Conservation (phyloP, 2,888 invertebrate genomes). For the Metacarcinus magister region DNA sequence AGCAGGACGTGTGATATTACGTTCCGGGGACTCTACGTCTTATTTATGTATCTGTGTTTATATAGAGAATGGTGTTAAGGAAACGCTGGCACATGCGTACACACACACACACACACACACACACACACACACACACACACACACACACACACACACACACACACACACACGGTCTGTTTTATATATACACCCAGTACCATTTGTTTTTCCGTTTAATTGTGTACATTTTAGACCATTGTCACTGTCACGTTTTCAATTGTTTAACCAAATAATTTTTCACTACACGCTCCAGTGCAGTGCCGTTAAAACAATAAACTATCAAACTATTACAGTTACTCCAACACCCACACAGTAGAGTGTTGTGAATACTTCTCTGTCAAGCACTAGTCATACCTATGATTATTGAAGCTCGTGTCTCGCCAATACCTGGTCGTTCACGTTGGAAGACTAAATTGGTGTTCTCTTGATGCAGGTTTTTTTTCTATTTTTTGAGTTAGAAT, state of each 20-base stretch:
- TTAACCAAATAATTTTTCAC: neutral
- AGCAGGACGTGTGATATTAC: too few species aligned
- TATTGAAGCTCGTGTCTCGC: neutral
- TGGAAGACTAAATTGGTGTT: neutral
- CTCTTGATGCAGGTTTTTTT: neutral
- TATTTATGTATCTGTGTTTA: too few species aligned
- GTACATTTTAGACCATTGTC: neutral
- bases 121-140: slow-evolving; percentile 17
- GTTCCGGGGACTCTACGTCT: too few species aligned
- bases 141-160: slow-evolving; percentile 20
- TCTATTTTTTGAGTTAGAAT: too few species aligned
- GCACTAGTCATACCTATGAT: neutral
- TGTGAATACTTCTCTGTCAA: neutral
- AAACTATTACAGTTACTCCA: neutral
- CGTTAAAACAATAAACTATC: neutral
- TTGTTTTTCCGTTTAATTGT: neutral
- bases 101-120: slow-evolving; percentile 8
- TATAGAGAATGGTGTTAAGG: too few species aligned
- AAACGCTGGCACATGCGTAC: neutral
- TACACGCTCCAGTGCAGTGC: neutral
- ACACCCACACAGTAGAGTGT: neutral
- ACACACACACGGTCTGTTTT: neutral
- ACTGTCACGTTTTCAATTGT: neutral
- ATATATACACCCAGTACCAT: neutral
- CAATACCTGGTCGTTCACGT: neutral